phyloP scores from a whole-genome alignment of 2,113 vertebrate species.

The Pyxicephalus adspersus region DNA sequence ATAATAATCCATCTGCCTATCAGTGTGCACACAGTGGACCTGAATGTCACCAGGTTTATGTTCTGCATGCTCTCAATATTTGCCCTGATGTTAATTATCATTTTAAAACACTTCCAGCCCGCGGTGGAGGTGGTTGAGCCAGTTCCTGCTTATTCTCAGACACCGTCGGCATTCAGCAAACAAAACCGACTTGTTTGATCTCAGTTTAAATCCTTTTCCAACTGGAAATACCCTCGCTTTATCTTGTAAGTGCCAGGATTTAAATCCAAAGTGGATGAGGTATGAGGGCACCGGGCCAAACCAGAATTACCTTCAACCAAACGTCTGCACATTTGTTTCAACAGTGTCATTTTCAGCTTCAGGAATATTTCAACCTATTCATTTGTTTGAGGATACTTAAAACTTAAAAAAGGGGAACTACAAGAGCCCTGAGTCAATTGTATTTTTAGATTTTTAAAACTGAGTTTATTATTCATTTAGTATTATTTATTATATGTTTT shows the following conservation, averaged over 20 bases:
- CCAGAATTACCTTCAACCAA: not conserved
- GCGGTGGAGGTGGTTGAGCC: not conserved
- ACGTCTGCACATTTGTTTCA: not conserved
- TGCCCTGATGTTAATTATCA: not conserved
- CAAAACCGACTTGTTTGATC: not conserved
- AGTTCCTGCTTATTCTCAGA: not conserved
- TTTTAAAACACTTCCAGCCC: not conserved
- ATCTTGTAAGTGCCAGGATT: not conserved
- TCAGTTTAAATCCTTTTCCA: not conserved
- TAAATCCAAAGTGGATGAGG: not conserved
- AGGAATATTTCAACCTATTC: too few species aligned
- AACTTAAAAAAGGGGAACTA: too few species aligned
- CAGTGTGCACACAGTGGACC: too few species aligned
- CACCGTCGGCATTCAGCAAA: constrained; percentile 1
- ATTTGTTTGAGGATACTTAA: too few species aligned
- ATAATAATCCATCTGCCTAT: too few species aligned
- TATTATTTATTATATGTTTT: too few species aligned
- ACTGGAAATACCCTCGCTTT: not conserved
- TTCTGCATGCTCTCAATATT: not conserved
- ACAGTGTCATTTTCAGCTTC: too few species aligned
- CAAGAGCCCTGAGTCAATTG: too few species aligned
- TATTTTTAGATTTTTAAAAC: too few species aligned
- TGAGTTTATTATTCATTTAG: too few species aligned
- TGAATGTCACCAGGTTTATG: not conserved
- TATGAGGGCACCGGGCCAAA: not conserved